Base-by-base conservation (phyloP, 2,113 vertebrate species). In the Percopsis transmontana region DNA sequence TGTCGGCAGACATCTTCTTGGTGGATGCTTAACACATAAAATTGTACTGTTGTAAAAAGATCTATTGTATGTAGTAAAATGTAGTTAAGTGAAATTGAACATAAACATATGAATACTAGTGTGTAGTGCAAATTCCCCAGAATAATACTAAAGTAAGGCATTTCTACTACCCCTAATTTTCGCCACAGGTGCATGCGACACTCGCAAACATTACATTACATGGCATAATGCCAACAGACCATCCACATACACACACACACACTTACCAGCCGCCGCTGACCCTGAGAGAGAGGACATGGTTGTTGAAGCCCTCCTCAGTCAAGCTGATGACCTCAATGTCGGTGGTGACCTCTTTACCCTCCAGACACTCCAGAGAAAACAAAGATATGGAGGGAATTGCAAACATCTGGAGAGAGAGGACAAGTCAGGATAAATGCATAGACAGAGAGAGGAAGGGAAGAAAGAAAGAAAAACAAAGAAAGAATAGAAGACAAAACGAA, bases 281-380 rank as follows among this genome's bases (percentile, higher is more conserved):
- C 18, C 87, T 90, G 82, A 98, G 83, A 0, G 97, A 99, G 72
- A 99, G 90, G 77, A 96, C 85, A 0, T 97, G 94, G 85, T 95
- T 94, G 82, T 96, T 98, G 91, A 94, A 96, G 2, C 97, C 97
- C 53, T 95, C 93, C 0, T 92, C 93, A 0, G 94, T 85, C 24
- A 98, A 88, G 41, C 90, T 96, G 83, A 90, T 51, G 53, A 97
- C 85, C 63, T 96, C 95, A 0, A 59, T 16, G 0, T 92, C 92
- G 0, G 94, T 78, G 62, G 94, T 91, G 0, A 99, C 92, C 87
- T 98, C 96, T 64, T 95, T 93, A 42, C 97, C 97, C 74, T 98
- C 96, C 0, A 98, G 95, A 79, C 94, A 93, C 80, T 99, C 96
- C 52, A 96, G 84, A 1, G 95, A 94, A 0, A 96, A 96, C 77